Base-by-base conservation (phyloP, 2,888 invertebrate species). In the Thecocarcelia acutangulata region DNA sequence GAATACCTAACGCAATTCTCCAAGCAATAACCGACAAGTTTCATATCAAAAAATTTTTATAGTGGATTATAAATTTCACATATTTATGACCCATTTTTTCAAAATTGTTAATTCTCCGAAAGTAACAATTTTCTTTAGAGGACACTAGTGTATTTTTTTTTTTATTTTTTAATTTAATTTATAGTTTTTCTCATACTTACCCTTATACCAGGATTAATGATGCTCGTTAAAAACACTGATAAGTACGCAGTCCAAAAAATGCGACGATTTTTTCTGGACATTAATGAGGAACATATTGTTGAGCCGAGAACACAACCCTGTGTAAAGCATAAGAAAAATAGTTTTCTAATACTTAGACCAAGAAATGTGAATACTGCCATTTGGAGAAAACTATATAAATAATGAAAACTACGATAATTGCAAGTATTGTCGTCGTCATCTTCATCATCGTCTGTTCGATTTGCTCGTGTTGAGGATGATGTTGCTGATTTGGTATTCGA, bases 321-420 rank as follows among this genome's bases (percentile, higher is more conserved):
- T 52, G 90, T 90, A 72, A 88, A 90, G 81, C 90, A 87, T 12
- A 90, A 85, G 83, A 90, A 90, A 85, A 90, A 90, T 37, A 90
- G 84, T 83, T 90, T 90, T 70, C 87, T 89, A 50, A 90, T 86
- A 68, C 86, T 85, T 19, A 90, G 86, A 2, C 90, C 90, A 44
- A 90, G 85, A 3, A 88, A 68, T 0, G 87, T 86, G 88, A 94
- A 97, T 44, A 94, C 94, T 42, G 92, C 90, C 90, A 94, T 92
- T 87, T 96, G 96, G 11, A 94, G 91, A 33, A 95, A 89, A 88
- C 94, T 95, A 88, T 95, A 97, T 70, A 94, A 92, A 40, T 90
- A 91, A 77, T 90, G 88, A 75, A 88, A 86, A 80, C 86, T 87
- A 15, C 86, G 80, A 56, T 87, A 70, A 68, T 78, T 82, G 15